Evolutionary conservation across 2,113 vertebrate species (phyloP).

Genomic region (Sphyrna mokarran): DNA sequence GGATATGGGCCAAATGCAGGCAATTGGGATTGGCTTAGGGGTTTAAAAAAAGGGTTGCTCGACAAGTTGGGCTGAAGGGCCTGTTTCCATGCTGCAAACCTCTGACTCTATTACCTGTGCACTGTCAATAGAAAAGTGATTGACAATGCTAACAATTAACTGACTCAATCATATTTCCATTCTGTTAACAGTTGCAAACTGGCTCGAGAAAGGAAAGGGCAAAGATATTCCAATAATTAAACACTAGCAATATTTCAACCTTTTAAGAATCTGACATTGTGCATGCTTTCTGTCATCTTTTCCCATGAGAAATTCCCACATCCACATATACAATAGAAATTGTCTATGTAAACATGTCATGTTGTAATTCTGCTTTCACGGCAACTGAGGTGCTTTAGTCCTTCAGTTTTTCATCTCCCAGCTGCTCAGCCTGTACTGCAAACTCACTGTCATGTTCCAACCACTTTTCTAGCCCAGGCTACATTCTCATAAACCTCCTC

Average conservation of each 20-base stretch:
- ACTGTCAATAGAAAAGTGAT: not conserved
- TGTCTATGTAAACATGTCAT: not conserved
- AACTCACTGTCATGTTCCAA: not conserved
- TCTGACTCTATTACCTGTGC: not conserved
- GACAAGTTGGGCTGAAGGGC: no score
- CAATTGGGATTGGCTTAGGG: no score
- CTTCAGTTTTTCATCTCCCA: not conserved
- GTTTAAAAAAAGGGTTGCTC: no score
- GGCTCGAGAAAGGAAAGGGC: not conserved
- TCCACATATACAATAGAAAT: not conserved
- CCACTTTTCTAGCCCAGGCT: not conserved
- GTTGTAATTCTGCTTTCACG: not conserved
- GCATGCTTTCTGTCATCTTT: not conserved
- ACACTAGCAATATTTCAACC: not conserved
- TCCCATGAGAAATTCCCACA: not conserved
- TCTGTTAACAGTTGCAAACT: not conserved
- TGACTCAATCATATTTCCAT: not conserved
- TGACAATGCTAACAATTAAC: not conserved
- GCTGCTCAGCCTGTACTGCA: not conserved
- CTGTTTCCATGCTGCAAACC: no score
- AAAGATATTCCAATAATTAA: not conserved
- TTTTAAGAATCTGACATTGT: not conserved
- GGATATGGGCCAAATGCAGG: no score
- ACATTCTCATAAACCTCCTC: no score
- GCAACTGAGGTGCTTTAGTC: not conserved